A percentile compares a stretch with the other conserved stretches of the same genome.
Conservation (phyloP, 2,797 vertebrate species). For the Argentina silus region DNA sequence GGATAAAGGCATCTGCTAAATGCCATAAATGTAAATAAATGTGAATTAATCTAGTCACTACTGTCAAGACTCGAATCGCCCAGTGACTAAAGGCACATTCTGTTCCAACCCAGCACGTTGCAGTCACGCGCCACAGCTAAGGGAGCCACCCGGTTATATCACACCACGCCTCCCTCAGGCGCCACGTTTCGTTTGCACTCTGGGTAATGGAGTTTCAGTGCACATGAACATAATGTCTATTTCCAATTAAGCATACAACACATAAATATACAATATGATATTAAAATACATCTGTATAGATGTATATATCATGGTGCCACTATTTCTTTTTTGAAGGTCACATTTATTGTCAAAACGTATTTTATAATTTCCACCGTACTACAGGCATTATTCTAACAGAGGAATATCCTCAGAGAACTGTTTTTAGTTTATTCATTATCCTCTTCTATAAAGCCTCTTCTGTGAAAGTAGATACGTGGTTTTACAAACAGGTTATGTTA, state of each 20-base stretch:
- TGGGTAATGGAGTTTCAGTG: slow-evolving; percentile 4
- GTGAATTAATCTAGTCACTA: not conserved
- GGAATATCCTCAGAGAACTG: not conserved
- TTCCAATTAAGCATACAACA: not conserved
- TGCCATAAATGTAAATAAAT: too few species aligned
- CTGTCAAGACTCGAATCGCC: not conserved
- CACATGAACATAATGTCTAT: not conserved
- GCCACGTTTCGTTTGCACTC: not conserved
- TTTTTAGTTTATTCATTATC: too few species aligned
- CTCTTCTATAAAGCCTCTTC: too few species aligned
- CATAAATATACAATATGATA: not conserved
- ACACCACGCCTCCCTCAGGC: not conserved
- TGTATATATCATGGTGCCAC: not conserved
- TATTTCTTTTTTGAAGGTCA: not conserved
- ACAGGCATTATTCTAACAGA: not conserved
- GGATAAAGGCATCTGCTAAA: too few species aligned
- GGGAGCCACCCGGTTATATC: not conserved
- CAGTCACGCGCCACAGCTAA: not conserved
- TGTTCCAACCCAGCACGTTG: not conserved
- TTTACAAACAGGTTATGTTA: too few species aligned
- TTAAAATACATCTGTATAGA: not conserved
- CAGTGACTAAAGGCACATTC: not conserved
- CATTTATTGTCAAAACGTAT: not conserved
- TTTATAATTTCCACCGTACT: not conserved
- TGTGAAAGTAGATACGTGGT: too few species aligned